Evolutionary conservation across 2,888 invertebrate species (phyloP), one percentile per base, ranked within the genome.

Genomic region (Druceiella hillmani): DNA sequence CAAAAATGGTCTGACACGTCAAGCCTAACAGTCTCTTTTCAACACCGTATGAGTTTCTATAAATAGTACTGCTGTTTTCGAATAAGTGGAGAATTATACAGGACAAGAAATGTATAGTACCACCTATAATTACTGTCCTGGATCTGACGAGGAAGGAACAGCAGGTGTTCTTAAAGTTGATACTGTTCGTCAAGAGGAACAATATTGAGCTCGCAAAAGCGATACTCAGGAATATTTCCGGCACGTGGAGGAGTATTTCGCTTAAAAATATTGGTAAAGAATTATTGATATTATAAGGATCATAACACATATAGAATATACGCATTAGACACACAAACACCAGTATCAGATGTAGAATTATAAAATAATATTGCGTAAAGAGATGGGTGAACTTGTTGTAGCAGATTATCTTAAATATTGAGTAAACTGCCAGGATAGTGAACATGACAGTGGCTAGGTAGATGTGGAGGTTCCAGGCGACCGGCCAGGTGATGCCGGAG

Each of bases 391-490:
- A 82, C 55, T 87, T 84, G 63, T 88, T 87, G 61, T 90, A 85
- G 35, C 90, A 80, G 29, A 92, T 79, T 46, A 93, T 78, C 63
- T 90, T 89, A 55, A 88, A 83, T 41, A 91, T 81, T 13, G 89
- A 89, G 57, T 86, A 89, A 1, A 89, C 75, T 0, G 90, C 88
- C 51, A 94, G 66, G 7, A 91, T 69, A 0, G 87, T 83, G 58
- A 92, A 94, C 54, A 89, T 76, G 10, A 85, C 80, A 1, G 91
- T 92, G 0, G 87, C 85, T 25, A 88, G 64, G 64, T 93, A 94
- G 3, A 93, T 84, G 58, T 94, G 93, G 5, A 92, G 78, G 54
- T 91, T 87, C 93, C 92, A 93, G 2, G 89, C 90, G 47, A 88
- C 82, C 0, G 84, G 78, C 83, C 88, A 87, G 1, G 84, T 83